Conservation (phyloP, 2,797 vertebrate genomes). For the Morelia viridis region DNA sequence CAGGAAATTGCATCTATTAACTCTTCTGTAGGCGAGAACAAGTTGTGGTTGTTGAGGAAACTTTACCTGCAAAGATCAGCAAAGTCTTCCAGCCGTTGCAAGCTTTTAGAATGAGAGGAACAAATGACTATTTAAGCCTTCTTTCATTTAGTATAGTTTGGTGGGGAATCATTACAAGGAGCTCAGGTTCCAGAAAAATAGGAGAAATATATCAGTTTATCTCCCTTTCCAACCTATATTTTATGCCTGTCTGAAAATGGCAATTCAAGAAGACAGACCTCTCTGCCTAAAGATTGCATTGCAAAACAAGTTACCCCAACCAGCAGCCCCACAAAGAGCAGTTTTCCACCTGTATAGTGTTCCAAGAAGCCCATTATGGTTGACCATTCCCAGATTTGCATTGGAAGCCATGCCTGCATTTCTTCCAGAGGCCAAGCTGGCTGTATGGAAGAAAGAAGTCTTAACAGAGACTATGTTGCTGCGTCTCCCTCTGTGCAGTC, state of each 20-base stretch:
- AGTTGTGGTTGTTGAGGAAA: background rate
- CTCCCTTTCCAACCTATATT: background rate
- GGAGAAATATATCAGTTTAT: background rate
- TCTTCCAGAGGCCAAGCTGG: background rate
- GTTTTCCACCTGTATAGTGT: background rate
- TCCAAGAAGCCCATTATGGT: background rate
- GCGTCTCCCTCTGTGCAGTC: background rate
- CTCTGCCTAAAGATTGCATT: background rate
- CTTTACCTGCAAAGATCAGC: background rate
- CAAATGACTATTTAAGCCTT: background rate
- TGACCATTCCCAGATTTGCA: background rate
- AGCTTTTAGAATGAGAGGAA: background rate
- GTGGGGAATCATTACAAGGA: background rate
- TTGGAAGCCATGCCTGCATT: background rate
- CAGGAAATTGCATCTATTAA: background rate
- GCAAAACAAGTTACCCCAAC: background rate
- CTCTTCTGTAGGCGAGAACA: background rate
- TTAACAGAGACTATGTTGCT: background rate
- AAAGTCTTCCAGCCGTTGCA: background rate
- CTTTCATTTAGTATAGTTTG: background rate
- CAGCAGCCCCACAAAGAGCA: background rate
- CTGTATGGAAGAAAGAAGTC: background rate
- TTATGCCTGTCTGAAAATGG: background rate
- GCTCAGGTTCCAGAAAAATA: background rate
- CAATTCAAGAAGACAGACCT: background rate